Evolutionary conservation across 2,797 vertebrate species (phyloP), one percentile per base, ranked within the genome.

Genomic region (Tympanoctomys barrerae): DNA sequence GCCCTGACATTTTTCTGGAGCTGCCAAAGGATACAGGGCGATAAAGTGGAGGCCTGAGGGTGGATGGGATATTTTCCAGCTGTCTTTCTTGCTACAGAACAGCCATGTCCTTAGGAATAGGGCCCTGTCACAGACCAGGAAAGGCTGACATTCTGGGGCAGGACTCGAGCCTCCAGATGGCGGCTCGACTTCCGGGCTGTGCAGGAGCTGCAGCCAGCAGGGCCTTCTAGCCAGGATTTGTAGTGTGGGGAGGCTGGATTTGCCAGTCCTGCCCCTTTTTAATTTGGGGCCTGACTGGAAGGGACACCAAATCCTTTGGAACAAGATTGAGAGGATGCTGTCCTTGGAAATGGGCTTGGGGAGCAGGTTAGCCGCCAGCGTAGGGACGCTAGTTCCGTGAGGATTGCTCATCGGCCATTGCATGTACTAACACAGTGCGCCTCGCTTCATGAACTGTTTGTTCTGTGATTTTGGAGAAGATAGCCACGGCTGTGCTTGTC

Each of bases 261-360:
- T 88, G 62, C 73, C 28, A 36, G n/a, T 2, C 33, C 68, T 52
- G 36, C 62, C 54, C 57, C 36, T 91, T 83, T 62, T 81, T 52
- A 68, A 66, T 92, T 89, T 91, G 95, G 96, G 98, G 33, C 71
- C 64, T 79, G 89, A 96, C n/a, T 85, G 42, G 89, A 7, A 22
- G 33, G 91, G 91, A 91, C 79, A 92, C 83, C 68, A 87, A 54
- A 54, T 33, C 75, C 42, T 39, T 68, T 52, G 28, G 46, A 96
- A 96, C 90, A 66, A 79, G 81, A 95, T 18, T 54, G 82, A 90
- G 9, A 94, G 87, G 81, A 84, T 10, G n/a, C 79, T 12, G 2
- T 66, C 39, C 39, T 70, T 10, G 79, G 83, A 86, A 57, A 46
- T 31, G 61, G 19, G 42, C 28, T 3, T 24, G 18, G 12, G 28